Evolutionary conservation across 2,888 invertebrate species (phyloP).

Genomic region (Linyphia triangularis): DNA sequence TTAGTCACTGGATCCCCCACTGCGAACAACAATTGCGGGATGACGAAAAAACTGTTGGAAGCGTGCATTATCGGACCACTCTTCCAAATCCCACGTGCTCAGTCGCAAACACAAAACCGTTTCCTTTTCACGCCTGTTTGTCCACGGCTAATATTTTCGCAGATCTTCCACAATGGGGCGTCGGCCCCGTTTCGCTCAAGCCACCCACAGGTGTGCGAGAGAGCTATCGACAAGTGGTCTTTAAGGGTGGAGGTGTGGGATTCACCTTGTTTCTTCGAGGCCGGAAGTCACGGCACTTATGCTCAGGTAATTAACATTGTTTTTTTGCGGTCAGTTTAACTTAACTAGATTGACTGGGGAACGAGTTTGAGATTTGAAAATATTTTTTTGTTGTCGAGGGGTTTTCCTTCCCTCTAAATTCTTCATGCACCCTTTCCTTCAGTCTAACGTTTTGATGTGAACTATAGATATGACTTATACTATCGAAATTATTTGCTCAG

Average conservation of each 20-base stretch:
- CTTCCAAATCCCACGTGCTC: conserved; percentile 44
- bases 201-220: neutral
- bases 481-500: no score
- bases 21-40: neutral
- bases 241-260: neutral
- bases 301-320: neutral
- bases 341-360: no score
- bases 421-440: no score
- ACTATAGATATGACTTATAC: no score
- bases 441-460: no score
- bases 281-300: neutral
- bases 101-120: conserved; percentile 6
- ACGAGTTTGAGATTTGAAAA: no score
- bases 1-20: no score
- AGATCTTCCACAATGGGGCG: neutral
- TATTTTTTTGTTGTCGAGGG: no score
- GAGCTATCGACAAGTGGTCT: neutral
- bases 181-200: neutral
- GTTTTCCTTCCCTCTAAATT: no score
- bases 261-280: neutral
- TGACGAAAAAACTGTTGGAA: neutral
- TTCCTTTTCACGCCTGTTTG: conserved; percentile 65
- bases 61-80: conserved; percentile 37
- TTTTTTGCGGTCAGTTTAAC: neutral
- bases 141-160: conserved; percentile 57